phyloP scores from a whole-genome alignment of 2,113 vertebrate genomes.

The Poeciliopsis retropinna region DNA sequence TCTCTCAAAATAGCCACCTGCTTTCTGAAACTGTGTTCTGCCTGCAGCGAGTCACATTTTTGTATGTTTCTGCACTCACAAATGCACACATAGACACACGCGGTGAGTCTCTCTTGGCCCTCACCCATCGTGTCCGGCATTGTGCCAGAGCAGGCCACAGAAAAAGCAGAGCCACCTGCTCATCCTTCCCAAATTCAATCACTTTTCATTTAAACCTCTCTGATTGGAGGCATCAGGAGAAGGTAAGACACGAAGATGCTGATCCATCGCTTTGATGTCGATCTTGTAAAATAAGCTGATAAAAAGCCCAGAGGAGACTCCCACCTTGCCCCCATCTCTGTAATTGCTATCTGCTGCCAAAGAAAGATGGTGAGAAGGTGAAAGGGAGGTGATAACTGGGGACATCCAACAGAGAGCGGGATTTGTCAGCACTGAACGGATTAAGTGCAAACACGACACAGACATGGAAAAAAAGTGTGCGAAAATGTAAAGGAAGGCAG shows the following conservation, averaged over 20 bases:
- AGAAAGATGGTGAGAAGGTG: constrained; percentile 20
- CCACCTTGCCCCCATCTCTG: constrained; percentile 33
- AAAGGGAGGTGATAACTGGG: constrained; percentile 39
- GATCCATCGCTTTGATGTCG: constrained; percentile 46
- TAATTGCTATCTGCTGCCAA: constrained; percentile 63
- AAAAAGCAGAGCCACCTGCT: constrained; percentile 73
- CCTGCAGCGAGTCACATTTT: constrained; percentile 27
- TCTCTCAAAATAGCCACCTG: constrained; percentile 52
- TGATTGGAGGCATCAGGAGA: constrained; percentile 32
- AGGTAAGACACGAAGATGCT: constrained; percentile 32
- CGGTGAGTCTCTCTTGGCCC: constrained; percentile 46
- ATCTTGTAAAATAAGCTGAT: constrained; percentile 66
- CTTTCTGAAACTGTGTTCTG: constrained; percentile 34
- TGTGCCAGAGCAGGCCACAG: constrained; percentile 58
- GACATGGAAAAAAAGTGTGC: constrained; percentile 29
- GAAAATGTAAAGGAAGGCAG: constrained; percentile 12
- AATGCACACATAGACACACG: constrained; percentile 5
- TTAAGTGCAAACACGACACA: constrained; percentile 28
- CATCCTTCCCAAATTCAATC: constrained; percentile 66
- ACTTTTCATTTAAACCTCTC: constrained; percentile 58
- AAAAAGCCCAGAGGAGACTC: constrained; percentile 46
- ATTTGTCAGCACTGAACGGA: constrained; percentile 27
- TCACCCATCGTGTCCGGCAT: constrained; percentile 39
- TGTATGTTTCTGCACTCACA: not conserved
- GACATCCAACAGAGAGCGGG: constrained; percentile 40